Evolutionary conservation across 2,113 vertebrate species (phyloP), one percentile per base, ranked within the genome.

Genomic region (Dendrocopos noguchii): DNA sequence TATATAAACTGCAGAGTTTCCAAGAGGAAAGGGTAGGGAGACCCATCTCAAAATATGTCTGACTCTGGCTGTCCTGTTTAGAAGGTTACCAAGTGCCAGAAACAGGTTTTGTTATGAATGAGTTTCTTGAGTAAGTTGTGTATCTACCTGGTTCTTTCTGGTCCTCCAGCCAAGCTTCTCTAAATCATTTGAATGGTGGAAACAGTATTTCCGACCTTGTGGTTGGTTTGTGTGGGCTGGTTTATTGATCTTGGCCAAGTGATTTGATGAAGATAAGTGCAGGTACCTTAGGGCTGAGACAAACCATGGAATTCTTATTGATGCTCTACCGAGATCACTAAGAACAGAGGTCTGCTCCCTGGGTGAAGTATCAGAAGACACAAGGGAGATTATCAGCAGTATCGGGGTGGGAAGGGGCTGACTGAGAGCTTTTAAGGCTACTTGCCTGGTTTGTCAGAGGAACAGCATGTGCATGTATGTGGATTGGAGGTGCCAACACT

Each of bases 191-290:
- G 53, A 88, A 81, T 68, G 79, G 55, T 0, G 14, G 74, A 66
- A 84, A 34, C 24, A 61, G 7, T 67, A 34, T 73, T 95, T 95
- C 44, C 82, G 90, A 34, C 60, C 11, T 9, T 72, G 80, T 77
- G 73, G 80, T 68, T 78, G 29, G 28, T 80, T 95, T 90, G 29
- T 84, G 84, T 72, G 80, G 59, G 56, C 90, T 91, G 88, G 44
- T 77, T 88, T 88, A 94, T 94, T 93, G 93, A 95, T 91, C 39
- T 47, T 70, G 66, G 86, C 61, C 61, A 75, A 91, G 16, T 2
- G 12, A 81, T 81, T 88, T 88, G 70, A 72, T 57, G 55, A 91
- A 90, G 60, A 13, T 71, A 80, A 85, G 11, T 52, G 72, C 22
- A 25, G 60, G 42, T 82, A 42, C 68, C 67, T 80, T 72, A 86